Evolutionary conservation across 2,113 vertebrate species (phyloP).

Genomic region (Cephalophus harveyi): DNA sequence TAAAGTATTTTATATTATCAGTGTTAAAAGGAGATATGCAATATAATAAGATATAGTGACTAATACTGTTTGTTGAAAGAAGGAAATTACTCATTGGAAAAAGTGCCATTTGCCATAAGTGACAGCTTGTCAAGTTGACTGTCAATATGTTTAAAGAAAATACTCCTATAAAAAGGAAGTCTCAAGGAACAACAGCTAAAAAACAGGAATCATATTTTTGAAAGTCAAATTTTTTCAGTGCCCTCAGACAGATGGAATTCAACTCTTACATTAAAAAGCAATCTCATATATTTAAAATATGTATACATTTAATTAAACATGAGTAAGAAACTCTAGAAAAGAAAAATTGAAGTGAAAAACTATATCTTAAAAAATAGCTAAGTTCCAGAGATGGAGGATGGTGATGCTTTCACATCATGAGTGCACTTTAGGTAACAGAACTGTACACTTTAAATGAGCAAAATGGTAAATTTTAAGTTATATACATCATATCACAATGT

Average conservation of each 20-base stretch:
- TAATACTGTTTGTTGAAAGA: conserved; percentile 57
- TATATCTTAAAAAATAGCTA: background rate
- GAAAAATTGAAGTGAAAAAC: background rate
- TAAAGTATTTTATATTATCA: background rate
- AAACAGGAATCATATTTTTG: conserved; percentile 51
- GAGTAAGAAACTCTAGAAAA: background rate
- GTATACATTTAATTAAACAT: background rate
- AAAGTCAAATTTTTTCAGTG: conserved; percentile 24
- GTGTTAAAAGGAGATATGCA: conserved; percentile 9
- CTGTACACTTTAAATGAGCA: background rate
- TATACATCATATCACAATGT: background rate
- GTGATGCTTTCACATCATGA: background rate
- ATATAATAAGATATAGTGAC: conserved; percentile 42
- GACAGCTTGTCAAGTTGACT: conserved; percentile 66
- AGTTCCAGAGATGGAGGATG: background rate
- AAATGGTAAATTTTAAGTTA: background rate
- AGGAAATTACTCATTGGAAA: conserved; percentile 54
- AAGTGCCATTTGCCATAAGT: conserved; percentile 51
- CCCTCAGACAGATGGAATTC: background rate
- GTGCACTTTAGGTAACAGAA: background rate
- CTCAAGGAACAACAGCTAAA: conserved; percentile 38
- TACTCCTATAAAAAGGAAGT: conserved; percentile 55
- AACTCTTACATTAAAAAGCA: background rate
- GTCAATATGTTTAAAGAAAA: conserved; percentile 69
- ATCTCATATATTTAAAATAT: background rate